Conservation (phyloP, 2,888 invertebrate species). For the Cheilosia grossa region DNA sequence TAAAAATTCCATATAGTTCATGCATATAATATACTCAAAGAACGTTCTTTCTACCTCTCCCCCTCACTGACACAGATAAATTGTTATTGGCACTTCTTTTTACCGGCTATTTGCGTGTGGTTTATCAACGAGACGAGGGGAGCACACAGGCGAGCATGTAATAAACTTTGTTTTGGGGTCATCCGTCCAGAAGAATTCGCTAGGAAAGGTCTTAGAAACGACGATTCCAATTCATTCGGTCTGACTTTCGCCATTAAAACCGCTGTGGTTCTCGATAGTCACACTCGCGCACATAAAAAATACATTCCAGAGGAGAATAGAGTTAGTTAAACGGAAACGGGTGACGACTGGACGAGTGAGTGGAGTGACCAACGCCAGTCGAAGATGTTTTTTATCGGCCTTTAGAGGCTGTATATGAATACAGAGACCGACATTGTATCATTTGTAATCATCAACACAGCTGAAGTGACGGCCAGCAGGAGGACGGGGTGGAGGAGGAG, state of each 20-base stretch:
- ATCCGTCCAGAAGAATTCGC: conserved; percentile 5
- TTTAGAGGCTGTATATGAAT: conserved; percentile 20
- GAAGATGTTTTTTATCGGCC: conserved; percentile 48
- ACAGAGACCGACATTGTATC: conserved; percentile 30
- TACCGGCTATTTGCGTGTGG: neutral
- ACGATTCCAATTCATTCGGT: neutral
- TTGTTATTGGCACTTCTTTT: conserved; percentile 2
- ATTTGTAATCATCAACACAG: conserved; percentile 23
- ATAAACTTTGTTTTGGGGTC: conserved; percentile 32
- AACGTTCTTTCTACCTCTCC: conserved; percentile 20
- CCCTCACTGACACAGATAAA: conserved; percentile 25
- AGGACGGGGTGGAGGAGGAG: neutral
- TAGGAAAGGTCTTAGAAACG: neutral
- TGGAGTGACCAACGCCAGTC: conserved; percentile 23
- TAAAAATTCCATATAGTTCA: conserved; percentile 44
- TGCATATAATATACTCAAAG: conserved; percentile 32
- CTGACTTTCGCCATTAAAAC: neutral
- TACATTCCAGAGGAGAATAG: conserved; percentile 6
- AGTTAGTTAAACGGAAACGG: conserved; percentile 35
- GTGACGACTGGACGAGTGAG: neutral
- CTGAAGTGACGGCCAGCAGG: neutral
- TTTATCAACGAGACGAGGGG: neutral
- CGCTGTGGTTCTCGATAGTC: neutral
- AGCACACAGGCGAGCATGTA: neutral
- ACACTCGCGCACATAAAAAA: neutral